Base-by-base conservation (phyloP, 2,888 invertebrate genomes). In the Lordiphosa andalusiaca region DNA sequence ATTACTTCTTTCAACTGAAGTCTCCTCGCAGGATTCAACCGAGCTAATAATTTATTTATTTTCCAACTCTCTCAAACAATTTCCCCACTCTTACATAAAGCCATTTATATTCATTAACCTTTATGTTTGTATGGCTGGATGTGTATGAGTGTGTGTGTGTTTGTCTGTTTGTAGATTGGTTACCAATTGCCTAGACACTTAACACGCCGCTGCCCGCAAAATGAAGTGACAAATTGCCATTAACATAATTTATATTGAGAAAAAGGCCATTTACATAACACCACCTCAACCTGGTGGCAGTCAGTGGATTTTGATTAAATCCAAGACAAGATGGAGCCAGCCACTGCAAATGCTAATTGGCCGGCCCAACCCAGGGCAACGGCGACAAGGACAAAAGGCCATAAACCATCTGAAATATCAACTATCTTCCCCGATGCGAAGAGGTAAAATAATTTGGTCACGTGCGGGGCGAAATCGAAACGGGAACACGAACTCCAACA, bases 221-320 rank as follows among this genome's bases (percentile, higher is more conserved):
- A 30, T 30, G 30, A 30, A 44, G 54, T 42, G 40, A 64, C 62
- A 62, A 72, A 80, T 80, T 80, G 76, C 50, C 53, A 83, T 76
- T 73, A 77, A 67, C 81, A 83, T 77, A 76, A 77, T 76, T 83
- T 80, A 77, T 77, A 59, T 71, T 59, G 58, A 30, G 30, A 30
- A 30, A 30, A 30, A 10, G 30, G 9, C 30, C 30, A 30, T 30
- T 30, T 30, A 30, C 30, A 30, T 30, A 30, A 30, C 30, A 30
- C 30, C 30, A 30, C 30, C 30, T 30, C 54, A 53, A 48, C 47
- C 63, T 61, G 69, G 60, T 57, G 62, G 62, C 64, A 62, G 16
- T 21, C 16, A 19, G 38, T 12, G 19, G 36, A 16, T 13, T 46
- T 62, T 49, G 40, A 44, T 42, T 49, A 35, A 41, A 41, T 36